A percentile compares a stretch with the other conserved stretches of the same genome.
Evolutionary conservation across 2,797 vertebrate genomes (phyloP).

Genomic region (Orientallactaga sibirica): DNA sequence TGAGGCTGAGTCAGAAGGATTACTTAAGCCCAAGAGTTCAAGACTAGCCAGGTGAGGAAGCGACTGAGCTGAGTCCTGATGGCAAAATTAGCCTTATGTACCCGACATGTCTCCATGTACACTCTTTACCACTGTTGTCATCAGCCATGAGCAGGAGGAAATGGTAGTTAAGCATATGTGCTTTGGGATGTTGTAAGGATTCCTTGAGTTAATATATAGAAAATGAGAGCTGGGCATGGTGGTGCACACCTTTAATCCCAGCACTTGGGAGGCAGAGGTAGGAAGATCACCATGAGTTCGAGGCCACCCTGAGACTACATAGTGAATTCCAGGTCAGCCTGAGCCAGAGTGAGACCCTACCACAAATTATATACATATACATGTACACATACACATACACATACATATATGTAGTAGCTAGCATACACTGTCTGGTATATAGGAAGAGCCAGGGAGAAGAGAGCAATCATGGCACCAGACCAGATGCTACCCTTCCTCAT

Average conservation of each 20-base stretch:
- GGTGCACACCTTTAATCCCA: too few relatives aligned
- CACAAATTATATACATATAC: too few relatives aligned
- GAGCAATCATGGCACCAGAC: background rate
- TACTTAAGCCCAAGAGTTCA: background rate
- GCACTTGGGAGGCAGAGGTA: too few relatives aligned
- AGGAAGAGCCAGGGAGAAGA: background rate
- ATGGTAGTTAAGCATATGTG: background rate
- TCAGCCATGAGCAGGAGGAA: background rate
- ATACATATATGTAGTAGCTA: too few relatives aligned
- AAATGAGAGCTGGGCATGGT: background rate
- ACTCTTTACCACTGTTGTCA: too few relatives aligned
- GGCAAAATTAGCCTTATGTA: background rate
- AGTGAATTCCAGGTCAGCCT: too few relatives aligned
- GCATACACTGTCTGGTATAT: background rate
- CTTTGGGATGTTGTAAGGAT: background rate
- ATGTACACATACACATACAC: too few relatives aligned
- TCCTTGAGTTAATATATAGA: slow-evolving; percentile 6
- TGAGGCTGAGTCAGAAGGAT: background rate
- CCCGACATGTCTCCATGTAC: too few relatives aligned
- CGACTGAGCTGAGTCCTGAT: background rate
- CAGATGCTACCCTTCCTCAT: background rate
- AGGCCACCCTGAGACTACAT: too few relatives aligned
- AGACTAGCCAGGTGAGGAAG: background rate
- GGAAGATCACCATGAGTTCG: too few relatives aligned
- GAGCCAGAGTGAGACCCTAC: too few relatives aligned